Evolutionary conservation across 2,888 invertebrate species (phyloP).

Genomic region (Arrhopalites spinosus): DNA sequence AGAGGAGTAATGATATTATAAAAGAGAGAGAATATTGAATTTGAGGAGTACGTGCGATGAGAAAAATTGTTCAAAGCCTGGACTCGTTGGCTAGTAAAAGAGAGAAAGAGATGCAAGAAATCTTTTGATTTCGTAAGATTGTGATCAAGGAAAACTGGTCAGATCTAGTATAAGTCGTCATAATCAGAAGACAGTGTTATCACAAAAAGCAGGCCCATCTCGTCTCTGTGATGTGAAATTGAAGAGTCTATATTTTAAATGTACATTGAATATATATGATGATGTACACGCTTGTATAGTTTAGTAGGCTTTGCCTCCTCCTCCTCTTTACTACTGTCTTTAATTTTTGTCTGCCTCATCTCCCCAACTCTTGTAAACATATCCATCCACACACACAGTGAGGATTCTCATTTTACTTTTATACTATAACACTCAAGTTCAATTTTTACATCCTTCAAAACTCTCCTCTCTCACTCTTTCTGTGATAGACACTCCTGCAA

Average conservation of each 20-base stretch:
- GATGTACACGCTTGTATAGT: not conserved
- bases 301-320: constrained; percentile 1
- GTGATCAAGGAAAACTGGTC: constrained; percentile 47
- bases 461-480: not conserved
- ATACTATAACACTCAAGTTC: constrained; percentile 20
- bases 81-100: not conserved
- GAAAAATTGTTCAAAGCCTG: constrained; percentile 4
- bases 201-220: constrained; percentile 35
- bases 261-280: not conserved
- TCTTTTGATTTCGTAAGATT: constrained; percentile 49
- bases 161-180: constrained; percentile 40
- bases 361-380: constrained; percentile 22
- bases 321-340: not conserved
- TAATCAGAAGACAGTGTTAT: constrained; percentile 36
- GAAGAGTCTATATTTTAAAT: not conserved
- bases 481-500: constrained; percentile 22
- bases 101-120: constrained; percentile 42
- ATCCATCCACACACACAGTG: not conserved
- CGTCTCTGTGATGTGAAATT: not conserved
- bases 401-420: constrained; percentile 7
- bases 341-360: constrained; percentile 1
- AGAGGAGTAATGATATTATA: not conserved
- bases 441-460: constrained; percentile 19
- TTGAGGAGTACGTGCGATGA: constrained; percentile 9
- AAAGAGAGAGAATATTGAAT: not conserved